Percentiles rank a stretch among this genome's conserved stretches.
Conservation (phyloP, 2,113 vertebrate species). For the Carollia perspicillata region DNA sequence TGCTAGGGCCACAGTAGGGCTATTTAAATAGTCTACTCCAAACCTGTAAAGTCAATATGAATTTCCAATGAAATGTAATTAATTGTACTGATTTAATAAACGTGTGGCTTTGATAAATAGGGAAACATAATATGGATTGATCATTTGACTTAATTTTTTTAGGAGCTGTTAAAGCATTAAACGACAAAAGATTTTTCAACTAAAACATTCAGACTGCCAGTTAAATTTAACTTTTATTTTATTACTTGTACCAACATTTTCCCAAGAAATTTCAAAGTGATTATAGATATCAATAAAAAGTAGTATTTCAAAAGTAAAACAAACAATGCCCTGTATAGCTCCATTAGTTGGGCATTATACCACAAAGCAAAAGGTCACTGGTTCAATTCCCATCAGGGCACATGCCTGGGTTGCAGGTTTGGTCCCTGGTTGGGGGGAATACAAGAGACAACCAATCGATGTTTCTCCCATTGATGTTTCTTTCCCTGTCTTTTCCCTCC, state of each 20-base stretch:
- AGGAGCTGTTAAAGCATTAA: constrained; percentile 33
- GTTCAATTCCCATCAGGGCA: too few species aligned
- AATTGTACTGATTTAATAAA: constrained; percentile 29
- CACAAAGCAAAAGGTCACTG: too few species aligned
- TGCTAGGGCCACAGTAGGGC: not conserved
- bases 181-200: not conserved
- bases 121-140: not conserved
- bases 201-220: not conserved
- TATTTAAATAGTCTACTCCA: constrained; percentile 30
- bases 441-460: too few species aligned
- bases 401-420: too few species aligned
- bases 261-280: not conserved
- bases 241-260: not conserved
- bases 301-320: not conserved
- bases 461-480: too few species aligned
- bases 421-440: too few species aligned
- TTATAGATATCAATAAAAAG: not conserved
- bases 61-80: constrained; percentile 47
- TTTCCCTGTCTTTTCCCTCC: too few species aligned
- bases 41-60: constrained; percentile 24
- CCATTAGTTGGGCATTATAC: too few species aligned
- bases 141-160: constrained; percentile 3
- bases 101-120: not conserved
- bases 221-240: constrained; percentile 4
- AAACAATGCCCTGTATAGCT: not conserved